Base-by-base conservation (phyloP, 2,888 invertebrate genomes). In the Orchesella flavescens region DNA sequence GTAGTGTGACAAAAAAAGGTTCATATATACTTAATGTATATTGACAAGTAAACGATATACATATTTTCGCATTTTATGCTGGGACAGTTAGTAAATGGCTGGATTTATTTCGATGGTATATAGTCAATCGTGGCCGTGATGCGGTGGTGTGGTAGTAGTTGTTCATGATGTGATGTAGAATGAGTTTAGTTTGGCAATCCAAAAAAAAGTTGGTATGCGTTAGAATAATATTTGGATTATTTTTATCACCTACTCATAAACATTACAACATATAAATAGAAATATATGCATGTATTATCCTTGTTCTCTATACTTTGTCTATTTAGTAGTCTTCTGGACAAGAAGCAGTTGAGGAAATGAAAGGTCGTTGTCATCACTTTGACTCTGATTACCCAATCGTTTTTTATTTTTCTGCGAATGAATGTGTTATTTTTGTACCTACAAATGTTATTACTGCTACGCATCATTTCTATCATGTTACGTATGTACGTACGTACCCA, bases 361-460 rank as follows among this genome's bases (percentile, higher is more conserved):
- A 57, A 72, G 72, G 72, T 72, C 72, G 57, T 72, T 72, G 72
- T 72, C 55, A 72, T 68, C 68, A 15, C 23, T 53, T 57, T 57
- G 17, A n/a, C 57, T 57, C 57, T 57, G n/a, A 57, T 17, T 57
- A 19, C 57, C 57, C n/a, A 34, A 34, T 34, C 19, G 57, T 57
- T 57, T 57, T 13, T 3, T 10, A 10, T 55, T 19, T 17, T n/a
- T 57, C 57, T 17, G 57, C 57, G 17, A 57, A 57, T 9, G n/a
- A 53, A 53, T 53, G 53, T 13, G 46, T 46, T 46, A 46, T 53
- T n/a, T 53, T n/a, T 53, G 53, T n/a, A 7, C 34, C 34, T 34
- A 53, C 53, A 2, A n/a, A n/a, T 53, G 19, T 57, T 19, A 57
- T 57, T 57, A 57, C 57, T 57, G 13, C 53, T 53, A 53, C 53